Percentiles rank a stretch among this genome's conserved stretches.
Evolutionary conservation across 1,140 invertebrate genomes (phyloP).

Genomic region (Drosophila sturtevanti): DNA sequence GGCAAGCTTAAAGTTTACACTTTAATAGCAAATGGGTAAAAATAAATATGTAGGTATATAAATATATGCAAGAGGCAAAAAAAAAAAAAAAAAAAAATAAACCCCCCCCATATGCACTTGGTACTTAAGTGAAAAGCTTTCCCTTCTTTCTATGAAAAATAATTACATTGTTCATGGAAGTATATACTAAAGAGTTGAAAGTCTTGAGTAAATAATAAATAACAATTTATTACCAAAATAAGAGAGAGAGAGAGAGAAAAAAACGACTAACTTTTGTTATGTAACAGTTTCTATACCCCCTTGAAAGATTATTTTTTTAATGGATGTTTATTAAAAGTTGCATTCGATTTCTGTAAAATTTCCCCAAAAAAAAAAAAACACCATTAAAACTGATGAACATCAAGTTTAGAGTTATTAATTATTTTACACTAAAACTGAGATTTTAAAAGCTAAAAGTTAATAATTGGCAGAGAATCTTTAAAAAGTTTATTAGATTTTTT

Average conservation of each 20-base stretch:
- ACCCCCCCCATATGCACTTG: slow-evolving; percentile 3
- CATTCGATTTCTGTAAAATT: neutral
- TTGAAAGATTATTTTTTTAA: neutral
- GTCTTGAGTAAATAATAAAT: slow-evolving; percentile 21
- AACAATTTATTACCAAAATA: neutral
- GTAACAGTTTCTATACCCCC: neutral
- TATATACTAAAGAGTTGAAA: neutral
- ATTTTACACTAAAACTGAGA: no score
- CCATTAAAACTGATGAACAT: no score
- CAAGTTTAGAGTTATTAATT: no score
- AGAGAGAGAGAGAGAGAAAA: neutral
- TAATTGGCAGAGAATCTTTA: no score
- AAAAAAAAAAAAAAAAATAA: neutral
- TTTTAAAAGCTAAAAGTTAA: no score
- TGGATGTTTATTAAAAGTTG: no score
- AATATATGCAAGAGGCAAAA: neutral
- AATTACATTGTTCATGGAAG: slow-evolving; percentile 14
- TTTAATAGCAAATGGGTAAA: slow-evolving; percentile 18
- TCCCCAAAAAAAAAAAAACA: no score
- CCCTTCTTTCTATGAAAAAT: slow-evolving; percentile 13
- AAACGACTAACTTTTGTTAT: neutral
- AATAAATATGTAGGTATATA: neutral
- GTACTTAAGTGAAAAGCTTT: neutral
- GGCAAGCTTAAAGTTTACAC: slow-evolving; percentile 43
- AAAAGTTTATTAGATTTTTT: no score